phyloP scores from a whole-genome alignment of 2,888 invertebrate genomes.

The Ctena decussata region DNA sequence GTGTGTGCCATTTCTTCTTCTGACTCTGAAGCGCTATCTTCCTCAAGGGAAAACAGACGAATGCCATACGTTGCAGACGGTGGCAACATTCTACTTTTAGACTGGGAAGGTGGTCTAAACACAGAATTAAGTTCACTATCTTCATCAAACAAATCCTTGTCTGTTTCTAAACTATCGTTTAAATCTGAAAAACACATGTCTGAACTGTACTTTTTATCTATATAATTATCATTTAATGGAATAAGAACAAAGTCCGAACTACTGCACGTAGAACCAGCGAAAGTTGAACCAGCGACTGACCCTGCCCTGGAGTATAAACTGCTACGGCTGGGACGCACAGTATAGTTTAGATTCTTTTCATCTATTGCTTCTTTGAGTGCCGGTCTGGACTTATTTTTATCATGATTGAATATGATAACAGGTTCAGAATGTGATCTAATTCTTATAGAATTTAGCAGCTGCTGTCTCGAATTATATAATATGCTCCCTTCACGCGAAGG shows the following conservation, averaged over 20 bases:
- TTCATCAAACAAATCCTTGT: constrained; percentile 53
- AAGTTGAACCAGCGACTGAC: constrained; percentile 15
- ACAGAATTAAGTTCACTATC: constrained; percentile 16
- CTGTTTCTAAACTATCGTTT: constrained; percentile 9
- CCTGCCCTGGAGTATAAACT: background rate
- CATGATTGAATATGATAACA: constrained; percentile 63
- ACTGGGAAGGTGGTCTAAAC: background rate
- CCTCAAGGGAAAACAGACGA: constrained; percentile 54
- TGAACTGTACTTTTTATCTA: constrained; percentile 5
- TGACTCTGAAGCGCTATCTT: constrained; percentile 54
- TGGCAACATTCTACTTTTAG: constrained; percentile 24
- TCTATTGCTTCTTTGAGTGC: constrained; percentile 64
- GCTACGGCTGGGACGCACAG: background rate
- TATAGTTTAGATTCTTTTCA: constrained; percentile 63
- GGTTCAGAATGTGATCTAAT: constrained; percentile 70
- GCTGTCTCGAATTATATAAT: constrained; percentile 68
- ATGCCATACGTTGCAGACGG: constrained; percentile 35
- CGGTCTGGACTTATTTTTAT: constrained; percentile 43
- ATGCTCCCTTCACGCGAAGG: constrained; percentile 72
- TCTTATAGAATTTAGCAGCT: constrained; percentile 70
- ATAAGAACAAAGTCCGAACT: constrained; percentile 45
- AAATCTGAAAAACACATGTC: constrained; percentile 24
- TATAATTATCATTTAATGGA: constrained; percentile 42
- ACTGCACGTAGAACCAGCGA: constrained; percentile 19
- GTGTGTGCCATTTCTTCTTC: constrained; percentile 28